Evolutionary conservation across 2,888 invertebrate species (phyloP).

Genomic region (Hymenopus coronatus): DNA sequence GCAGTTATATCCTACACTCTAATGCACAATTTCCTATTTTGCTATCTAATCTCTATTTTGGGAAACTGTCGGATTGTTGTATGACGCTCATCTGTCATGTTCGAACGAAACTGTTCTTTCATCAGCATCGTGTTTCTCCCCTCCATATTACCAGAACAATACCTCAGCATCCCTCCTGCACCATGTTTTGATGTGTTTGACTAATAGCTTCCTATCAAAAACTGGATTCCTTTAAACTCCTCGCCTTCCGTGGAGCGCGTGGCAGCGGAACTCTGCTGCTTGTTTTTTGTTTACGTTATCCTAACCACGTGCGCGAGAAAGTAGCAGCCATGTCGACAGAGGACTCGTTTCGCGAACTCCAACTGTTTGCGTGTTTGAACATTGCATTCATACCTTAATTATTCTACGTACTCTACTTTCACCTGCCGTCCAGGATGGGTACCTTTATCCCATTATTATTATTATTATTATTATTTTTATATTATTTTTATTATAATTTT

Average conservation of each 20-base stretch:
- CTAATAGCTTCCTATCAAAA: constrained; percentile 24
- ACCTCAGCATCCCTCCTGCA: background rate
- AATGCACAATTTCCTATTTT: background rate
- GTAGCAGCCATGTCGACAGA: no score
- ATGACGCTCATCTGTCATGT: constrained; percentile 11
- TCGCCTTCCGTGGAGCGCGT: background rate
- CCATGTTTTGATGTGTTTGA: constrained; percentile 26
- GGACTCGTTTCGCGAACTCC: no score
- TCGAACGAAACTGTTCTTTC: constrained; percentile 1
- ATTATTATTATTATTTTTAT: no score
- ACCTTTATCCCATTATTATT: no score
- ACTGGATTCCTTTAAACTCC: constrained; percentile 13
- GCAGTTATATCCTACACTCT: no score
- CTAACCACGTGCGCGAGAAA: background rate
- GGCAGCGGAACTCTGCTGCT: no score
- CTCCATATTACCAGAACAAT: constrained; percentile 16
- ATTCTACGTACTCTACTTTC: no score
- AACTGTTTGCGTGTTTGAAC: no score
- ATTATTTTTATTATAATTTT: no score
- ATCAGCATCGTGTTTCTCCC: background rate
- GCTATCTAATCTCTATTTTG: background rate
- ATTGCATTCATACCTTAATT: no score
- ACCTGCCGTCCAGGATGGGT: no score
- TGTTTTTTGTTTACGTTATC: background rate
- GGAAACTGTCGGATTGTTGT: constrained; percentile 1